Evolutionary conservation across 2,113 vertebrate species (phyloP).

Genomic region (Marcusenius ussheri): DNA sequence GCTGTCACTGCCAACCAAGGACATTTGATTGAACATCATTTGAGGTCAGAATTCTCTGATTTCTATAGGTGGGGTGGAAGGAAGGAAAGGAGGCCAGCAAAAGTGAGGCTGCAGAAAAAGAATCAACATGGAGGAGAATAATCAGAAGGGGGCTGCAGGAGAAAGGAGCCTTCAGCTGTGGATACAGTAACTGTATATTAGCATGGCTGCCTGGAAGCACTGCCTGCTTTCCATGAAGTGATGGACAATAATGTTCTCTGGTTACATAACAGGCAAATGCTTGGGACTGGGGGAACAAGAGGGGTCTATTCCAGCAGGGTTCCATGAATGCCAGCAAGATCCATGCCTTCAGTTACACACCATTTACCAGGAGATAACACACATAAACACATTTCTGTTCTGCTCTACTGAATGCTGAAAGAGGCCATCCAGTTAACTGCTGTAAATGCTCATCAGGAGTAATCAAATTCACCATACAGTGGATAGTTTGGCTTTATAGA

Average conservation of each 20-base stretch:
- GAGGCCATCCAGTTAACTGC: not conserved
- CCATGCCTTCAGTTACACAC: not conserved
- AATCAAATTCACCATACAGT: not conserved
- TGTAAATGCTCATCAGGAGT: not conserved
- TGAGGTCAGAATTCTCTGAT: not conserved
- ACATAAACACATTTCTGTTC: not conserved
- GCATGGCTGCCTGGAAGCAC: not conserved
- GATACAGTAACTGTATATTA: not conserved
- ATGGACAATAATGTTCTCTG: slow-evolving; percentile 7
- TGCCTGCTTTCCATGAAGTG: not conserved
- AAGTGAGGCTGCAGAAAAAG: not conserved
- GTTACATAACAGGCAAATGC: not conserved
- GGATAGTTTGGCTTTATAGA: not conserved
- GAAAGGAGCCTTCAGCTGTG: not conserved
- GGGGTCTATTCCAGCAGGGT: not conserved
- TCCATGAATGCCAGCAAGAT: not conserved
- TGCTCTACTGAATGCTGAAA: not conserved
- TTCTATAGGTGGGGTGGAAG: not conserved
- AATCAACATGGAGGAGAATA: not conserved
- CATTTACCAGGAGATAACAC: not conserved
- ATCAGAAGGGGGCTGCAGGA: not conserved
- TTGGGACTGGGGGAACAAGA: not conserved
- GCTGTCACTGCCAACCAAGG: not conserved
- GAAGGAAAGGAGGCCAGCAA: not conserved
- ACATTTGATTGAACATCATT: not conserved